Percentiles rank a stretch among this genome's conserved stretches.
These are phyloP conservation scores for Pica pica DNA, from an alignment of 2,113 vertebrate genomes.

Conservation along the genomic window DNA sequence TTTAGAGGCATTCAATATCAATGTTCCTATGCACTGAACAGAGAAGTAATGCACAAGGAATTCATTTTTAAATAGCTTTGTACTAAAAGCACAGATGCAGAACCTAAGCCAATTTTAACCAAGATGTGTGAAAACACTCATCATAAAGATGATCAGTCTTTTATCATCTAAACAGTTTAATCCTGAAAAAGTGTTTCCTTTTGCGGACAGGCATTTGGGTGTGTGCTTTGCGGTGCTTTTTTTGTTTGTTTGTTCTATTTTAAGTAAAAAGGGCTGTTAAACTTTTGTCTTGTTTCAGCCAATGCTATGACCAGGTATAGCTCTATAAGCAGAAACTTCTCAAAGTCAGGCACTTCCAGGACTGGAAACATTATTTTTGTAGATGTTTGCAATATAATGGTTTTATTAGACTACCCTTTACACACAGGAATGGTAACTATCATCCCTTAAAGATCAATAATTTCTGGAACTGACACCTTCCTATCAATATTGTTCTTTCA, in stretches of 20 bases:
- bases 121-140: not conserved
- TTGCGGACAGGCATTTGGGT: not conserved
- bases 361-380: not conserved
- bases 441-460: not conserved
- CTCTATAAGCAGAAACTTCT: not conserved
- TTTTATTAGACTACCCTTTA: not conserved
- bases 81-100: not conserved
- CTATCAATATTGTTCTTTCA: not conserved
- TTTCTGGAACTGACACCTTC: not conserved
- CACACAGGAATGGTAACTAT: not conserved
- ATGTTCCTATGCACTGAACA: not conserved
- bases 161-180: not conserved
- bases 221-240: fast-evolving
- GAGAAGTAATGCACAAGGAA: not conserved
- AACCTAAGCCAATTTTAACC: not conserved
- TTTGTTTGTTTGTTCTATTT: not conserved
- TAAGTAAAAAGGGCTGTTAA: not conserved
- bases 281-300: not conserved
- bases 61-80: not conserved
- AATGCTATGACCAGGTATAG: not conserved
- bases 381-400: not conserved
- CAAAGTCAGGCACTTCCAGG: not conserved
- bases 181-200: not conserved
- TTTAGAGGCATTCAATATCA: not conserved
- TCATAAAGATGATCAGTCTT: not conserved